These are phyloP conservation scores for Cynopterus sphinx DNA, from an alignment of 2,797 vertebrate genomes.

Conservation along the genomic window DNA sequence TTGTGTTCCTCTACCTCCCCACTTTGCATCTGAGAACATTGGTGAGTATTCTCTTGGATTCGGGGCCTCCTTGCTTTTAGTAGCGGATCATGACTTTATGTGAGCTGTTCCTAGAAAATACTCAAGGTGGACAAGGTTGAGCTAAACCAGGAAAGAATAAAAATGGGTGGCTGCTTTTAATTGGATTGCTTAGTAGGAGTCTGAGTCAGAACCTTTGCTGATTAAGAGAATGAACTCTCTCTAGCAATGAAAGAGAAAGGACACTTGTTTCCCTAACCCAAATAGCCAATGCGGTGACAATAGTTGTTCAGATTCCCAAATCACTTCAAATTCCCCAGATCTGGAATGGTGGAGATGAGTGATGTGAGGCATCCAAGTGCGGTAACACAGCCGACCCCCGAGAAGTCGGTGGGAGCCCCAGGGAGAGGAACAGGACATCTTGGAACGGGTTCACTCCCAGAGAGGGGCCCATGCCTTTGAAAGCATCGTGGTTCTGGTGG, in stretches of 20 bases:
- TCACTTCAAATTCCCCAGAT: background rate
- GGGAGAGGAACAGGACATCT: background rate
- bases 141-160: background rate
- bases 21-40: no score
- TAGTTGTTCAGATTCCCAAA: background rate
- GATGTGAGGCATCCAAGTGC: background rate
- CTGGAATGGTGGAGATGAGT: background rate
- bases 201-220: background rate
- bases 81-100: background rate
- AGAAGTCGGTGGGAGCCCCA: background rate
- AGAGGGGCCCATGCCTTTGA: background rate
- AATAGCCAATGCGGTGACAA: background rate
- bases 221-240: background rate
- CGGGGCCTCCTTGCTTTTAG: no score
- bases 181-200: background rate
- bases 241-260: background rate
- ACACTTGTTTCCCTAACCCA: background rate
- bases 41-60: no score
- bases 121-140: no score
- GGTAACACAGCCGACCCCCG: background rate
- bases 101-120: background rate
- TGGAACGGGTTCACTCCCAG: background rate
- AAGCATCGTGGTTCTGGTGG: background rate
- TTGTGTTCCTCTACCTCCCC: no score
- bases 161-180: background rate